phyloP scores from a whole-genome alignment of 2,113 vertebrate genomes.

The Vimba vimba region DNA sequence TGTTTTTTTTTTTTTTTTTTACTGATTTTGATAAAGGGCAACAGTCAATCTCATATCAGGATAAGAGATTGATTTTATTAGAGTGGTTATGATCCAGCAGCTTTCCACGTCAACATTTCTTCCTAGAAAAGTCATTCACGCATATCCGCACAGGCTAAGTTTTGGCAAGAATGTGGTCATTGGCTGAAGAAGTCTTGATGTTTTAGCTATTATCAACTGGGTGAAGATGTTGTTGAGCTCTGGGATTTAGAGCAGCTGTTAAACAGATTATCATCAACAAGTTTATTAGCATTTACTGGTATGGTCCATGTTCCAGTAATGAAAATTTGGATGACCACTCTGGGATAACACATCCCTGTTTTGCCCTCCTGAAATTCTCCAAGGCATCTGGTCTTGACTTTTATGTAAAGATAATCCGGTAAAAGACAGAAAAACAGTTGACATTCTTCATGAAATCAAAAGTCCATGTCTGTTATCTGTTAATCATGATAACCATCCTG shows the following conservation, averaged over 20 bases:
- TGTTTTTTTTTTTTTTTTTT: background rate
- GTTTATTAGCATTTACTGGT: constrained; percentile 16
- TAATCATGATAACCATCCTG: background rate
- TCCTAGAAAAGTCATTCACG: constrained; percentile 41
- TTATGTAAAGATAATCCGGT: background rate
- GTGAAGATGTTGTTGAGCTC: constrained; percentile 29
- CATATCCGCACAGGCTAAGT: background rate
- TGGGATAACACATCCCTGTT: constrained; percentile 11
- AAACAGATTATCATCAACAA: constrained; percentile 24
- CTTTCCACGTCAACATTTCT: constrained; percentile 36
- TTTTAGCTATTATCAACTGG: constrained; percentile 42
- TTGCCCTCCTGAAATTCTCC: background rate
- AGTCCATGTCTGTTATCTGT: background rate
- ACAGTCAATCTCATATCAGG: constrained; percentile 15
- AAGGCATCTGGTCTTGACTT: background rate
- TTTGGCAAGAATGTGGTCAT: background rate
- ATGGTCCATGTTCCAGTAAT: constrained; percentile 2
- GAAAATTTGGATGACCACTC: background rate
- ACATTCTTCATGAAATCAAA: background rate
- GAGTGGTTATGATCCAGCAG: constrained; percentile 9
- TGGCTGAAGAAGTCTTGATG: constrained; percentile 31
- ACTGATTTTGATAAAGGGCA: background rate
- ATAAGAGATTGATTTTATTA: constrained; percentile 51
- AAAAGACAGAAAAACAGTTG: background rate
- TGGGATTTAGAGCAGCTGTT: constrained; percentile 2